A percentile compares a stretch with the other conserved stretches of the same genome.
Conservation (phyloP, 2,113 vertebrate genomes). For the Salminus brasiliensis region DNA sequence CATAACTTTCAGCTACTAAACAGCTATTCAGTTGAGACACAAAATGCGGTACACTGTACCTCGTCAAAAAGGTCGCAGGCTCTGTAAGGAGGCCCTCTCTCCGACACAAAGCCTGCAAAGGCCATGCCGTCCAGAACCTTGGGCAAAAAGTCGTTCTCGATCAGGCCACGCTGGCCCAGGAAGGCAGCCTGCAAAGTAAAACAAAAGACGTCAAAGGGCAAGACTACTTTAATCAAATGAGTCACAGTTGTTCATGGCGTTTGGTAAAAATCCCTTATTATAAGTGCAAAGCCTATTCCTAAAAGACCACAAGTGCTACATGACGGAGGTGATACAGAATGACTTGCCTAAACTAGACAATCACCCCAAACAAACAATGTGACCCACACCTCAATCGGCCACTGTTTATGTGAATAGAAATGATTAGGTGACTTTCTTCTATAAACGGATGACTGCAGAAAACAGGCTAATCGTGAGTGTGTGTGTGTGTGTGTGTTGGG, state of each 20-base stretch:
- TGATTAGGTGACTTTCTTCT: slow-evolving; percentile 17
- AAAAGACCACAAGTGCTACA: not conserved
- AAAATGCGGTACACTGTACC: slow-evolving; percentile 76
- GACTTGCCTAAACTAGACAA: slow-evolving; percentile 17
- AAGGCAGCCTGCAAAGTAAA: slow-evolving; percentile 87
- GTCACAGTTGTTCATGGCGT: not conserved
- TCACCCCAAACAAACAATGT: slow-evolving; percentile 33
- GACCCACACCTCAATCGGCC: slow-evolving; percentile 4
- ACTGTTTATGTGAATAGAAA: slow-evolving; percentile 32
- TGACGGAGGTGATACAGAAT: slow-evolving; percentile 10
- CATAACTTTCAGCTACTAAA: too few relatives aligned
- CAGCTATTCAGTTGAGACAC: too few relatives aligned
- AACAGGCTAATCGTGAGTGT: not conserved
- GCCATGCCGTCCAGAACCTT: slow-evolving; percentile 99
- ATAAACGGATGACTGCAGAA: slow-evolving; percentile 35
- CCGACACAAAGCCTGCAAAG: slow-evolving; percentile 97
- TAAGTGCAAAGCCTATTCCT: not conserved
- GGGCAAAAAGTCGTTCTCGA: slow-evolving; percentile 96
- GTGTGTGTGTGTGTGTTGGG: too few relatives aligned
- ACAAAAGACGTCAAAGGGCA: slow-evolving; percentile 51
- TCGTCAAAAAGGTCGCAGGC: slow-evolving; percentile 98
- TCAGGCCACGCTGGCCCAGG: slow-evolving; percentile 92
- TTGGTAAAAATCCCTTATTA: slow-evolving; percentile 30
- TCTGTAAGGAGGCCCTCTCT: slow-evolving; percentile 94
- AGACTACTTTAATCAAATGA: not conserved